These are phyloP conservation scores for Dione juno DNA, from an alignment of 2,888 invertebrate species.

Conservation along the genomic window DNA sequence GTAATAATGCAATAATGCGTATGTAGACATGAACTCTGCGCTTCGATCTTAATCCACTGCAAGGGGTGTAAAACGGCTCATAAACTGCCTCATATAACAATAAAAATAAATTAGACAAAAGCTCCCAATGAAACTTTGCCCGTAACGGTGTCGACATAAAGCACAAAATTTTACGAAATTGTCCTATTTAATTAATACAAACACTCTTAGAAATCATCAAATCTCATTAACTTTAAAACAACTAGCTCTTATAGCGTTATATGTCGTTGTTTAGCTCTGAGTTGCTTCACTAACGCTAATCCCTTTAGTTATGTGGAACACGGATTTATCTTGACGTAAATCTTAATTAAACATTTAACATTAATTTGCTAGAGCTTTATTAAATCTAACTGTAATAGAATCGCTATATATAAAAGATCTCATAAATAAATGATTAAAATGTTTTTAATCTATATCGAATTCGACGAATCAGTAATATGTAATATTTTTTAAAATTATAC, in stretches of 20 bases:
- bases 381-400: constrained; percentile 45
- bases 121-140: constrained; percentile 78
- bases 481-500: neutral
- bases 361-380: constrained; percentile 29
- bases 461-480: neutral
- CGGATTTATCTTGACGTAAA: constrained; percentile 37
- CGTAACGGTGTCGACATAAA: constrained; percentile 71
- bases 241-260: constrained; percentile 33
- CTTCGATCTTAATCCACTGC: constrained; percentile 63
- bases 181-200: constrained; percentile 77
- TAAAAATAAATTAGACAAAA: constrained; percentile 82
- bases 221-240: constrained; percentile 48
- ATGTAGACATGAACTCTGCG: constrained; percentile 41
- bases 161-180: constrained; percentile 71
- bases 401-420: neutral
- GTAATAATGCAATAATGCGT: constrained; percentile 36
- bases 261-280: constrained; percentile 19
- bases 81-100: constrained; percentile 76
- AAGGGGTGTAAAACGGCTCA: constrained; percentile 70
- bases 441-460: neutral
- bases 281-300: constrained; percentile 33
- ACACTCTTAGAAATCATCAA: constrained; percentile 58
- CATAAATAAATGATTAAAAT: neutral
- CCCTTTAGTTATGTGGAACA: constrained; percentile 38
- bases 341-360: constrained; percentile 36